Conservation (phyloP, 1,140 invertebrate genomes). For the Agrilus planipennis region DNA sequence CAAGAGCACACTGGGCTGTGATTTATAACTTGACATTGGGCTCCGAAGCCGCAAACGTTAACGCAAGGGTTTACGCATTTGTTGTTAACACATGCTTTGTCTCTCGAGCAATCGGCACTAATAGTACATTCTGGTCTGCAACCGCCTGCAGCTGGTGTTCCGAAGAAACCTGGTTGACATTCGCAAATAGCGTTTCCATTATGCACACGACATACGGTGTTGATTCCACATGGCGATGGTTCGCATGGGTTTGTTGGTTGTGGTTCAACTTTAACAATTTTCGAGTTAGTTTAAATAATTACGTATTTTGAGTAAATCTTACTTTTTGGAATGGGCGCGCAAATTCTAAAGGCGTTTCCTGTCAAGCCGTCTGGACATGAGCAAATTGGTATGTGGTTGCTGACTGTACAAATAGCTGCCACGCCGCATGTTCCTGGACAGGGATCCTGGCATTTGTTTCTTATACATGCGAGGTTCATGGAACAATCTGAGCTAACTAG, state of each 20-base stretch:
- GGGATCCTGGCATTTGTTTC: constrained; percentile 52
- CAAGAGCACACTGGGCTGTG: constrained; percentile 74
- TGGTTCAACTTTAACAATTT: constrained; percentile 1
- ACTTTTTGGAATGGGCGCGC: constrained; percentile 19
- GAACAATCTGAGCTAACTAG: constrained; percentile 53
- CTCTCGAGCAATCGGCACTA: constrained; percentile 58
- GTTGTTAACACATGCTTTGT: constrained; percentile 59
- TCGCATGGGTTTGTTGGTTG: constrained; percentile 46
- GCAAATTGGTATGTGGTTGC: constrained; percentile 54
- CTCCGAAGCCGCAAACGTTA: constrained; percentile 56
- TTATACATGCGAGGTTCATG: constrained; percentile 45
- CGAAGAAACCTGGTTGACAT: constrained; percentile 55
- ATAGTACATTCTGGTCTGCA: constrained; percentile 64
- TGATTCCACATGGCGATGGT: constrained; percentile 62
- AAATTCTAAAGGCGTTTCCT: constrained; percentile 48
- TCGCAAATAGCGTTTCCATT: constrained; percentile 54
- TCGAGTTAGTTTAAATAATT: too few relatives aligned
- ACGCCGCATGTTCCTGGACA: constrained; percentile 52
- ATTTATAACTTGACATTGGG: constrained; percentile 57
- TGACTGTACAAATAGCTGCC: constrained; percentile 54
- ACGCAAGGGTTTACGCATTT: constrained; percentile 64
- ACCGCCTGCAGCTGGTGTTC: constrained; percentile 41
- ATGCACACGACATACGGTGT: constrained; percentile 51
- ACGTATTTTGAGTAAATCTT: constrained; percentile 12
- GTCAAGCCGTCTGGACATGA: constrained; percentile 43